Conservation (phyloP, 2,797 vertebrate genomes). For the Rhynchotus rufescens region DNA sequence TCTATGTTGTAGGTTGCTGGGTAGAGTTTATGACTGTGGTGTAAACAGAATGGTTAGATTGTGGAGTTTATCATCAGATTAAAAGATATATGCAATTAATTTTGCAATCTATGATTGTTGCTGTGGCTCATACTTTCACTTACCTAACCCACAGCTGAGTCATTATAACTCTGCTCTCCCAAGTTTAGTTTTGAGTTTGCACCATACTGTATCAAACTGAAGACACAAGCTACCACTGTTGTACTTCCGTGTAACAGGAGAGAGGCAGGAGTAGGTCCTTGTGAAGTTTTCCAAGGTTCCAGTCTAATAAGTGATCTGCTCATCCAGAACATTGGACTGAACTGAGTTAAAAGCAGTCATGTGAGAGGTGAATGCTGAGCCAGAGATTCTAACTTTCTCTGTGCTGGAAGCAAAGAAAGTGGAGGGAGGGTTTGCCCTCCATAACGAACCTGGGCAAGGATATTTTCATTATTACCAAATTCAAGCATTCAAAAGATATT, state of each 20-base stretch:
- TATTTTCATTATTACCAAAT: not conserved
- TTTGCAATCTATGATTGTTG: not conserved
- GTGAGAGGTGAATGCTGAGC: not conserved
- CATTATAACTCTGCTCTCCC: not conserved
- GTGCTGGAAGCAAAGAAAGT: not conserved
- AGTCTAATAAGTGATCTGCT: not conserved
- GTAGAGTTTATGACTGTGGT: not conserved
- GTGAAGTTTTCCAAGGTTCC: not conserved
- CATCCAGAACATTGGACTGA: not conserved
- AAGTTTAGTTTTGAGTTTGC: not conserved
- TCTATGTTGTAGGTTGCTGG: not conserved
- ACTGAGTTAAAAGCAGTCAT: not conserved
- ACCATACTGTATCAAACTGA: not conserved
- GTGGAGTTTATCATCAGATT: not conserved
- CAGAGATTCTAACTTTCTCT: not conserved
- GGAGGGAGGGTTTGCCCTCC: not conserved
- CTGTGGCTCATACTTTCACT: not conserved
- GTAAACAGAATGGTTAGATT: not conserved
- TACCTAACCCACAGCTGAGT: not conserved
- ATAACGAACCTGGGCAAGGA: not conserved
- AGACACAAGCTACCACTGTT: not conserved
- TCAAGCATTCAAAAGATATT: not conserved
- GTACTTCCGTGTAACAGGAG: not conserved
- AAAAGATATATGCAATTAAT: not conserved
- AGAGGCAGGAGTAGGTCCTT: not conserved